Percentiles rank a stretch among this genome's conserved stretches.
Conservation (phyloP, 2,797 vertebrate species). For the Tiaroga cobitis region DNA sequence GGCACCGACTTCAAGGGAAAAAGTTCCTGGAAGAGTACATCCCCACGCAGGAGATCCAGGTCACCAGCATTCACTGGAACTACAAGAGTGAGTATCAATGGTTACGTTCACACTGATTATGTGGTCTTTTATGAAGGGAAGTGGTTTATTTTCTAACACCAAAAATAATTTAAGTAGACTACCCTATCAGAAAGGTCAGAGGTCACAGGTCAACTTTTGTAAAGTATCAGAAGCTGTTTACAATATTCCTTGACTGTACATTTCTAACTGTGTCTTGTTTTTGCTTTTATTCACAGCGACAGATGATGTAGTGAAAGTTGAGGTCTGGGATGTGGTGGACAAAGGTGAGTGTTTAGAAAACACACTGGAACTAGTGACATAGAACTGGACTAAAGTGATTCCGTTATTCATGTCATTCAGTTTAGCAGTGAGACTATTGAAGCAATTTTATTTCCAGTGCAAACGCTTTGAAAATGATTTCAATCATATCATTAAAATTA, state of each 20-base stretch:
- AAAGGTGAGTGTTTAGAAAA: slow-evolving; percentile 73
- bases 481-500: no score
- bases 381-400: background rate
- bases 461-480: no score
- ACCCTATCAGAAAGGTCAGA: background rate
- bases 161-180: background rate
- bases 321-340: slow-evolving; percentile 90
- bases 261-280: background rate
- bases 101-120: background rate
- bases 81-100: slow-evolving; percentile 76
- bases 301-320: slow-evolving; percentile 87
- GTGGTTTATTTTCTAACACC: background rate
- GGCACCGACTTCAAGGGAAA: slow-evolving; percentile 85
- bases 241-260: background rate
- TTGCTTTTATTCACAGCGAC: slow-evolving; percentile 75
- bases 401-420: background rate
- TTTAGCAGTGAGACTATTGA: background rate
- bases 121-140: background rate
- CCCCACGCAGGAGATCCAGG: slow-evolving; percentile 87
- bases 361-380: background rate
- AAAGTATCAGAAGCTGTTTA: background rate
- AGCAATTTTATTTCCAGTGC: background rate
- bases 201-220: background rate
- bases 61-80: slow-evolving; percentile 90
- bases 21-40: slow-evolving; percentile 85